These are phyloP conservation scores for Myodes glareolus DNA, from an alignment of 2,113 vertebrate genomes.

Conservation along the genomic window DNA sequence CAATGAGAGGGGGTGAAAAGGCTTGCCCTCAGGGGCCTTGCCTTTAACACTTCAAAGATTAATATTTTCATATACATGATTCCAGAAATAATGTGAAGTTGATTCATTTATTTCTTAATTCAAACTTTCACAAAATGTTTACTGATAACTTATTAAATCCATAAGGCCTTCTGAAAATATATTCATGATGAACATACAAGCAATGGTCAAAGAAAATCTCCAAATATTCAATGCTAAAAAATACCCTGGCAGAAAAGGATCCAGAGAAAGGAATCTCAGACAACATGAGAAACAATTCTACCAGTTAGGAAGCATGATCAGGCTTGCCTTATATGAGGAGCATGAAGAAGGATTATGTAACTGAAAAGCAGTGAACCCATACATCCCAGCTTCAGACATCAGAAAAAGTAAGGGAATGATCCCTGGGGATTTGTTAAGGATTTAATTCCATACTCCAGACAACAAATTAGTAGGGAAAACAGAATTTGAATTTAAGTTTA, in stretches of 20 bases:
- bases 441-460: too few relatives aligned
- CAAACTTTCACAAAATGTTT: slow-evolving; percentile 29
- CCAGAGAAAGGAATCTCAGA: neutral
- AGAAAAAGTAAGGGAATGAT: neutral
- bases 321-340: neutral
- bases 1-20: too few relatives aligned
- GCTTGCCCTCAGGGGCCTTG: too few relatives aligned
- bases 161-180: slow-evolving; percentile 23
- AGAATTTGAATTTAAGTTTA: neutral
- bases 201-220: neutral
- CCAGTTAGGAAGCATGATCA: neutral
- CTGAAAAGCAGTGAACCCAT: neutral
- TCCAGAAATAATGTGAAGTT: neutral
- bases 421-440: neutral
- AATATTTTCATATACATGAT: neutral
- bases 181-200: neutral
- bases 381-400: neutral
- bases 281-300: neutral
- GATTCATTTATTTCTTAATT: slow-evolving; percentile 13
- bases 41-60: neutral
- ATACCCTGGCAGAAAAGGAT: neutral
- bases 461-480: neutral
- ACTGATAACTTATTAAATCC: neutral
- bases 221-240: neutral
- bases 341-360: neutral